phyloP scores from a whole-genome alignment of 2,113 vertebrate genomes.

The Tachysurus vachellii region DNA sequence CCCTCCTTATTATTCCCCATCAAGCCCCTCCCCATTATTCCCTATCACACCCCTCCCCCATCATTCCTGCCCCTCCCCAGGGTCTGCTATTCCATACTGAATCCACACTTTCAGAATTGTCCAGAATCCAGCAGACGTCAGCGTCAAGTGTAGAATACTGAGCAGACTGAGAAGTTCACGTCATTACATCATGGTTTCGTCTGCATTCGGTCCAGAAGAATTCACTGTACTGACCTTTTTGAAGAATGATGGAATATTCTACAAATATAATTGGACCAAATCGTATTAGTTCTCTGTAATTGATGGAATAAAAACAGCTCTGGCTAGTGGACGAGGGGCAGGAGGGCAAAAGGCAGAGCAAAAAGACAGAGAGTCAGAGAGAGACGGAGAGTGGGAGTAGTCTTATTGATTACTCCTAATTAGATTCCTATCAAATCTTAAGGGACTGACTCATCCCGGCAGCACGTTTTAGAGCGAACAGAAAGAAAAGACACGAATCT shows the following conservation, averaged over 20 bases:
- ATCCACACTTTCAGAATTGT: not conserved
- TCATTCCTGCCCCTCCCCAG: no score
- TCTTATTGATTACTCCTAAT: slow-evolving; percentile 79
- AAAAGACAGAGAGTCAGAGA: not conserved
- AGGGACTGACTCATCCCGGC: slow-evolving; percentile 69
- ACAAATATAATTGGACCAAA: slow-evolving; percentile 18
- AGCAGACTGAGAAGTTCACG: not conserved
- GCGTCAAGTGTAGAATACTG: not conserved
- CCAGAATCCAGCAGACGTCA: no score
- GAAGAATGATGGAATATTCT: slow-evolving; percentile 15
- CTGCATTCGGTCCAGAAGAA: not conserved
- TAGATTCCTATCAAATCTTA: slow-evolving; percentile 76
- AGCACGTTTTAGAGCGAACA: slow-evolving; percentile 67
- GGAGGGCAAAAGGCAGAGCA: slow-evolving; percentile 4
- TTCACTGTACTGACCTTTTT: not conserved
- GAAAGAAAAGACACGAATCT: slow-evolving; percentile 63
- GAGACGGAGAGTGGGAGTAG: slow-evolving; percentile 41
- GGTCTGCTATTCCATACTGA: not conserved
- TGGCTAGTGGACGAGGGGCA: slow-evolving; percentile 9
- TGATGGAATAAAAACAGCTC: slow-evolving; percentile 23
- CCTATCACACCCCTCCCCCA: no score
- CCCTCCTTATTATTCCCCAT: no score
- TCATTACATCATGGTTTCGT: not conserved
- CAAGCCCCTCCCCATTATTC: no score
- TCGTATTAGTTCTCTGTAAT: slow-evolving; percentile 12